Evolutionary conservation across 2,113 vertebrate species (phyloP).

Genomic region (Burhinus oedicnemus): DNA sequence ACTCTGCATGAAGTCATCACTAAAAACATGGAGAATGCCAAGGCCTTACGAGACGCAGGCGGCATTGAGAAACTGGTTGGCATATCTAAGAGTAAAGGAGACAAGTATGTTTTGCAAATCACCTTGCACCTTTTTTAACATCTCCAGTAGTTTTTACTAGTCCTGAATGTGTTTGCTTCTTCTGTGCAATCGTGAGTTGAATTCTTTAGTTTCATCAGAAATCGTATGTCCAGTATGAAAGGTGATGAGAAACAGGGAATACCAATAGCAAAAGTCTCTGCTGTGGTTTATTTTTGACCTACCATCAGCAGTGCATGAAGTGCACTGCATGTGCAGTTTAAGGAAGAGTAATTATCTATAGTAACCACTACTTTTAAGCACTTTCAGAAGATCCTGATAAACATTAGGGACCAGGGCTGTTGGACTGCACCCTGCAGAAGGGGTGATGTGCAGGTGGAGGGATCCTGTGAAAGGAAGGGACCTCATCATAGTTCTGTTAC

Average conservation of each 20-base stretch:
- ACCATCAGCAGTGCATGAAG: neutral
- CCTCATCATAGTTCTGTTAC: neutral
- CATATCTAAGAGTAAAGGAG: slow-evolving; percentile 99
- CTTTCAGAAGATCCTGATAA: neutral
- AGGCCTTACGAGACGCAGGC: slow-evolving; percentile 95
- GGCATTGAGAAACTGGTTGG: slow-evolving; percentile 97
- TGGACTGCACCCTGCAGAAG: neutral
- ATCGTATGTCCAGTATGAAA: neutral
- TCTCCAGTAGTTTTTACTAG: neutral
- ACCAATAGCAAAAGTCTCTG: neutral
- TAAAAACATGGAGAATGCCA: slow-evolving; percentile 99
- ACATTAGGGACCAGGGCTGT: neutral
- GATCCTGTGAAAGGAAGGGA: neutral
- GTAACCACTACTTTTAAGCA: neutral
- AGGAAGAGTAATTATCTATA: neutral
- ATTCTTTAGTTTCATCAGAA: neutral
- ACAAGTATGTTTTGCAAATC: slow-evolving; percentile 87
- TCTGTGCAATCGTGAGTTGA: neutral
- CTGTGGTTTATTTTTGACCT: neutral
- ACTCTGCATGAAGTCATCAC: slow-evolving; percentile 98
- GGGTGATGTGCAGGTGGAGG: neutral
- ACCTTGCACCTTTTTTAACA: slow-evolving; percentile 7
- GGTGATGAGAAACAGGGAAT: neutral
- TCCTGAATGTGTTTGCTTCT: slow-evolving; percentile 2
- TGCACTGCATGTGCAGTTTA: neutral